Evolutionary conservation across 2,888 invertebrate genomes (phyloP).

Genomic region (Cephus nigrinus): DNA sequence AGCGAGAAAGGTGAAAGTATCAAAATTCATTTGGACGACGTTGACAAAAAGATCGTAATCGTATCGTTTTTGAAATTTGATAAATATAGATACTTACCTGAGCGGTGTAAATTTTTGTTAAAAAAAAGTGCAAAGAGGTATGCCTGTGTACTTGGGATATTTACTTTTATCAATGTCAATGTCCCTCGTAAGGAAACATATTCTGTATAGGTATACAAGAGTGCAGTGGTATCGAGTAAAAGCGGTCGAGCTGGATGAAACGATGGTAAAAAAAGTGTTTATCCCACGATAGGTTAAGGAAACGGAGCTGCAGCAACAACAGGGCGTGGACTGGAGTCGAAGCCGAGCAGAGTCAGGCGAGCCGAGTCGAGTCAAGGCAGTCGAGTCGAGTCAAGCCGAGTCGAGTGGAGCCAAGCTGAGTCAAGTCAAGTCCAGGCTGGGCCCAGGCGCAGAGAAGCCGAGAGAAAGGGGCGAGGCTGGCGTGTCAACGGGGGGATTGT

Average conservation of each 20-base stretch:
- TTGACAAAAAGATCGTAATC: background rate
- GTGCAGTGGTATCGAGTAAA: background rate
- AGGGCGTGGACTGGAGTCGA: slow-evolving; percentile 1
- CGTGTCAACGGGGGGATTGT: slow-evolving; percentile 5
- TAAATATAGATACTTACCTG: background rate
- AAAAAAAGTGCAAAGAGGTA: background rate
- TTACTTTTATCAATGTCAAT: background rate
- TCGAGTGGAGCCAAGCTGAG: background rate
- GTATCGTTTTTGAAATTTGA: background rate
- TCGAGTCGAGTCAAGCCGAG: background rate
- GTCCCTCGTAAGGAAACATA: background rate
- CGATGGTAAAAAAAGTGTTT: background rate
- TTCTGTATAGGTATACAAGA: background rate
- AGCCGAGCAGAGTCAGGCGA: background rate
- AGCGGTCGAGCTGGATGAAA: background rate
- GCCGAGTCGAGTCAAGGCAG: background rate
- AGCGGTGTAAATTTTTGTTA: background rate
- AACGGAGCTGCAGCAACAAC: slow-evolving; percentile 1
- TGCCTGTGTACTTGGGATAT: background rate
- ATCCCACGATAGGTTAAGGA: slow-evolving; percentile 7
- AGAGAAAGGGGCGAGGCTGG: background rate
- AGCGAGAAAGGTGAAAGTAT: background rate
- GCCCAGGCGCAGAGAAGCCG: background rate
- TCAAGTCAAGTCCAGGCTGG: background rate
- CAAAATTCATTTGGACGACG: background rate